Evolutionary conservation across 1,140 invertebrate genomes (phyloP).

Genomic region (Zaprionus kolodkinae): DNA sequence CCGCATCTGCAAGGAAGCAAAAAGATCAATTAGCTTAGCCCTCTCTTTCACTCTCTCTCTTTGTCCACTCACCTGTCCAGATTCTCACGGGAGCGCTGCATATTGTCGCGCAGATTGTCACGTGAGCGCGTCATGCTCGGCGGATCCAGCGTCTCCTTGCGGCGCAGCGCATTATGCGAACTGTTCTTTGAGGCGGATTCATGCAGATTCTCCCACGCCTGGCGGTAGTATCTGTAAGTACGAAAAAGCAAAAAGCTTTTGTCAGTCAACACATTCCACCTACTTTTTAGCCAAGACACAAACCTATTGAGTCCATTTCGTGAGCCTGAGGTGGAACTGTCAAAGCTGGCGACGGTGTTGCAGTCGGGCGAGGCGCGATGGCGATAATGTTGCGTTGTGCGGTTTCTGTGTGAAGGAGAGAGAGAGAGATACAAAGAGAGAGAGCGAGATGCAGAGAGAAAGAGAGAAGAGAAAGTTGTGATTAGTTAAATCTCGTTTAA

Average conservation of each 20-base stretch:
- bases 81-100: constrained; percentile 84
- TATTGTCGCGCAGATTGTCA: constrained; percentile 83
- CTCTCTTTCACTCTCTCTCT: neutral
- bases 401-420: constrained; percentile 86
- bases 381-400: constrained; percentile 91
- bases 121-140: constrained; percentile 85
- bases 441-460: constrained; percentile 8
- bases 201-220: constrained; percentile 96
- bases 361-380: constrained; percentile 94
- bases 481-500: constrained; percentile 9
- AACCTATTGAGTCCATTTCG: constrained; percentile 91
- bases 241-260: constrained; percentile 5
- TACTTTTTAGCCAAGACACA: constrained; percentile 8
- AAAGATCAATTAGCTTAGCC: neutral
- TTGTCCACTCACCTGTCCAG: constrained; percentile 82
- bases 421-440: neutral
- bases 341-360: constrained; percentile 94
- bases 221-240: constrained; percentile 88
- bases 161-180: constrained; percentile 85
- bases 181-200: constrained; percentile 88
- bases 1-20: constrained; percentile 51
- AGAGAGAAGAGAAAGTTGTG: constrained; percentile 4
- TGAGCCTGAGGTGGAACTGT: constrained; percentile 93
- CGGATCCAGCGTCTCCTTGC: constrained; percentile 90
- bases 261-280: neutral